These are phyloP conservation scores for Caranx ignobilis DNA, from an alignment of 2,113 vertebrate genomes.

Conservation along the genomic window DNA sequence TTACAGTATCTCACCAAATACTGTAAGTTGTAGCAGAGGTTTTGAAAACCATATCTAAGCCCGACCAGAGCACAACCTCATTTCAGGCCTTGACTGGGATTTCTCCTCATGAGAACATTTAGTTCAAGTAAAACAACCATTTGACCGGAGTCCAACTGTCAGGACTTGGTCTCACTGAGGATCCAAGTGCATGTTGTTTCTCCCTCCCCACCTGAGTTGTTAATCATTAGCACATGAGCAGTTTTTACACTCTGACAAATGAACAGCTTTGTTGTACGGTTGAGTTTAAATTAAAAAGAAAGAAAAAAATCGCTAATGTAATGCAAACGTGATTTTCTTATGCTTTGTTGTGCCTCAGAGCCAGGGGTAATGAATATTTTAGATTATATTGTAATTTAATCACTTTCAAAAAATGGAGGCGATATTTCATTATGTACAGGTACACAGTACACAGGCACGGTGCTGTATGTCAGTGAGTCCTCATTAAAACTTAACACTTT, in stretches of 20 bases:
- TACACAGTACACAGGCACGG: constrained; percentile 63
- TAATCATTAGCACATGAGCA: constrained; percentile 37
- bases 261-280: constrained; percentile 69
- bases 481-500: constrained; percentile 95
- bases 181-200: constrained; percentile 22
- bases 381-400: constrained; percentile 94
- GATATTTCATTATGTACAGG: constrained; percentile 88
- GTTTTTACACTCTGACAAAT: constrained; percentile 75
- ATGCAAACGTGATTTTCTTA: too few species aligned
- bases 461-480: constrained; percentile 78
- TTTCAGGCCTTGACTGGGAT: neutral
- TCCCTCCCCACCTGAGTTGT: constrained; percentile 17
- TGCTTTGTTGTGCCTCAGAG: constrained; percentile 87
- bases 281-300: neutral
- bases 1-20: constrained; percentile 39
- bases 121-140: constrained; percentile 15
- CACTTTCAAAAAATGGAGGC: constrained; percentile 89
- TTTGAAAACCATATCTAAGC: constrained; percentile 30
- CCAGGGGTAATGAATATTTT: constrained; percentile 91
- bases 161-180: constrained; percentile 35
- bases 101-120: constrained; percentile 22
- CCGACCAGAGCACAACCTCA: constrained; percentile 17
- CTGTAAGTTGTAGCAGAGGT: constrained; percentile 41
- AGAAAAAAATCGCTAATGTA: too few species aligned
- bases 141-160: constrained; percentile 23